phyloP scores from a whole-genome alignment of 2,113 vertebrate species.

The Syngnathus floridae region DNA sequence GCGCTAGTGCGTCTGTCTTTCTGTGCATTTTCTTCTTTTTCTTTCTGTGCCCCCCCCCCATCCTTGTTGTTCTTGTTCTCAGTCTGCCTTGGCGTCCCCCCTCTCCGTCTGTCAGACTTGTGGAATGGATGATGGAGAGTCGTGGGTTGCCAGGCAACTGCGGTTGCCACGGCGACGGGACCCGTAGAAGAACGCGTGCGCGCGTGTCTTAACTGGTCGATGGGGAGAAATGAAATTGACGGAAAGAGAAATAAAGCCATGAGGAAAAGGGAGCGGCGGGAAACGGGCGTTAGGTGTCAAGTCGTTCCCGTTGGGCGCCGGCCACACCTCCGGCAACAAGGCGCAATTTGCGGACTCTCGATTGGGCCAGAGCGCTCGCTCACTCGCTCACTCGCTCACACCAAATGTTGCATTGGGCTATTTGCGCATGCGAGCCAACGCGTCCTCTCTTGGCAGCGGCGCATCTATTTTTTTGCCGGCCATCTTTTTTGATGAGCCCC shows the following conservation, averaged over 20 bases:
- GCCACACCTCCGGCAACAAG: conserved; percentile 15
- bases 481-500: too few species aligned
- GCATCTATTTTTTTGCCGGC: too few species aligned
- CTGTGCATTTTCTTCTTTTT: too few species aligned
- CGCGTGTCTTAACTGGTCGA: conserved; percentile 22
- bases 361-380: too few species aligned
- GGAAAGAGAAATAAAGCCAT: conserved; percentile 65
- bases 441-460: too few species aligned
- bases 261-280: background rate
- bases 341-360: background rate
- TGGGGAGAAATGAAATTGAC: conserved; percentile 71
- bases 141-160: conserved; percentile 76
- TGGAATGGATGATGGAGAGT: conserved; percentile 77
- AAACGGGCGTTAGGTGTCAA: too few species aligned
- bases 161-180: conserved; percentile 62
- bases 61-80: conserved; percentile 18
- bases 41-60: too few species aligned
- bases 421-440: too few species aligned
- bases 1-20: too few species aligned
- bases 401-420: too few species aligned
- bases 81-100: conserved; percentile 43
- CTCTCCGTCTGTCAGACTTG: conserved; percentile 74
- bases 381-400: too few species aligned
- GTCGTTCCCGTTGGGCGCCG: conserved; percentile 18
- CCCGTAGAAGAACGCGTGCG: conserved; percentile 58